phyloP scores from a whole-genome alignment of 2,797 vertebrate genomes.

The Enteromius unitaeniatus region DNA sequence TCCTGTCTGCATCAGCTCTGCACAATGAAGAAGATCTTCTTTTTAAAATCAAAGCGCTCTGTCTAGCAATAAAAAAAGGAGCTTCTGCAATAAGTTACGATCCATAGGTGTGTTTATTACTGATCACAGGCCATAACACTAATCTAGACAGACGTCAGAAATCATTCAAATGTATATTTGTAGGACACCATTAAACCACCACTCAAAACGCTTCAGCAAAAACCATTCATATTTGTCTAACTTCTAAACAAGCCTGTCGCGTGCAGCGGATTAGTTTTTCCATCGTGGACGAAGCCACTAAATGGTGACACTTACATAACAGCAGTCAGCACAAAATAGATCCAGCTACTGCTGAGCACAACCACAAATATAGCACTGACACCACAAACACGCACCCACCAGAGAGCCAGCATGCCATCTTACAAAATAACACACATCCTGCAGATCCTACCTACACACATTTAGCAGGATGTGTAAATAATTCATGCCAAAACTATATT shows the following conservation, averaged over 20 bases:
- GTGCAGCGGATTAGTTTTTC: slow-evolving; percentile 58
- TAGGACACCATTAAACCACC: neutral
- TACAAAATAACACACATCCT: too few relatives aligned
- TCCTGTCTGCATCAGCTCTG: neutral
- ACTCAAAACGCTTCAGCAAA: neutral
- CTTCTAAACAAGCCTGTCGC: neutral
- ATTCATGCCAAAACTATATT: neutral
- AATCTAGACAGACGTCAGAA: neutral
- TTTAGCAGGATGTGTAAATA: neutral
- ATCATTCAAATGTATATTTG: neutral
- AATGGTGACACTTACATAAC: slow-evolving; percentile 67
- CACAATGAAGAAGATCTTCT: neutral
- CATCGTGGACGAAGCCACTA: slow-evolving; percentile 41
- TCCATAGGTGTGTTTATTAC: neutral
- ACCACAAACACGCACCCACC: slow-evolving; percentile 14
- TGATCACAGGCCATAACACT: neutral
- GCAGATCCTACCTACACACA: neutral
- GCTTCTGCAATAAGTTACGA: neutral
- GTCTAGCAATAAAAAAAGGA: neutral
- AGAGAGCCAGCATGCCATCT: neutral
- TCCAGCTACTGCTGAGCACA: slow-evolving; percentile 27
- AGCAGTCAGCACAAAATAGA: slow-evolving; percentile 50
- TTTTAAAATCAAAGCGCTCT: neutral
- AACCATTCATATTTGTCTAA: neutral
- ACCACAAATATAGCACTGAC: slow-evolving; percentile 20